Percentiles rank a stretch among this genome's conserved stretches.
Evolutionary conservation across 2,113 vertebrate species (phyloP).

Genomic region (Erinaceus europaeus): DNA sequence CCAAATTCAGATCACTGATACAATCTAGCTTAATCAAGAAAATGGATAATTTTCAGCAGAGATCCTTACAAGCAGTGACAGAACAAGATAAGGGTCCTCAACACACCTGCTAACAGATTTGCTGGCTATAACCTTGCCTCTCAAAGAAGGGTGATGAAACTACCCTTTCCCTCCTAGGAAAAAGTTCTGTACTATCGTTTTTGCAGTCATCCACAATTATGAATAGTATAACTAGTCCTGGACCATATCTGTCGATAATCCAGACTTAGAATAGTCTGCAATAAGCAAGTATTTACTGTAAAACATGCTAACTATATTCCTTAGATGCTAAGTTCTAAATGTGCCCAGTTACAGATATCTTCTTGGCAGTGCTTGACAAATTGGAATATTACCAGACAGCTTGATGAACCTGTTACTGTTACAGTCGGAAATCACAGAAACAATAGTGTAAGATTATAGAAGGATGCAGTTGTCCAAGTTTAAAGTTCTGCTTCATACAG

Average conservation of each 20-base stretch:
- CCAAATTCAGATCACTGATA: not conserved
- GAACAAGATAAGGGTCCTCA: not conserved
- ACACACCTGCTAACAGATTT: accelerated
- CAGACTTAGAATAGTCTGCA: not conserved
- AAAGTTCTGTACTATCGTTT: accelerated
- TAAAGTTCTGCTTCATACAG: not conserved
- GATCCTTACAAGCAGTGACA: not conserved
- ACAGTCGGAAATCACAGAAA: not conserved
- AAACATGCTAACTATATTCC: not conserved
- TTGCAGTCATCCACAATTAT: not conserved
- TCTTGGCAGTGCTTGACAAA: not conserved
- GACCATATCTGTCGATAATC: too few relatives aligned
- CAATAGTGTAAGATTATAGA: not conserved
- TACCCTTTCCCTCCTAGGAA: not conserved
- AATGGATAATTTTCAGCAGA: not conserved
- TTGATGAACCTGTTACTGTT: not conserved
- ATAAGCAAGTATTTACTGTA: not conserved
- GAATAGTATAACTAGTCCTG: not conserved
- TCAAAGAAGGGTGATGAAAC: not conserved
- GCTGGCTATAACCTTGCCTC: accelerated
- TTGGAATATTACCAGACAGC: not conserved
- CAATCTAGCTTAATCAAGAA: not conserved
- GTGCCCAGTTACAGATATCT: not conserved
- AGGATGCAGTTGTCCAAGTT: not conserved
- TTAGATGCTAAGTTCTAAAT: not conserved